Base-by-base conservation (phyloP, 2,888 invertebrate genomes). In the Eutolmus rufibarbis region DNA sequence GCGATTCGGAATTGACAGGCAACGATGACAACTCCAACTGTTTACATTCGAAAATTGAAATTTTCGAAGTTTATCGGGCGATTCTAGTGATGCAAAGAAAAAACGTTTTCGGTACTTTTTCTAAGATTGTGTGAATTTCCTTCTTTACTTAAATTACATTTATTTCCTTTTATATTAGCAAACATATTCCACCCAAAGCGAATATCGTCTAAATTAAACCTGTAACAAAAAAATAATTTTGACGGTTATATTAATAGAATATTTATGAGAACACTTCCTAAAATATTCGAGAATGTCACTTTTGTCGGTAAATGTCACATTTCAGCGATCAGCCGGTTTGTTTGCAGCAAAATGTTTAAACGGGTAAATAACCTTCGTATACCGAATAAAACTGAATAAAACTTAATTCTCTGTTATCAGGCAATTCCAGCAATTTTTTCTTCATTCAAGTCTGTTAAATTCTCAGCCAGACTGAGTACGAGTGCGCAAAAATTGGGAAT, bases 401-500 rank as follows among this genome's bases (percentile, higher is more conserved):
- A n/a, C 37, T 23, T 82, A 19, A 66, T 0, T 46, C 1, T 16
- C 43, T 31, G n/a, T 37, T 57, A 57, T 3, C 51, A 82, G 82
- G 1, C 37, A 37, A 40, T 82, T 34, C 82, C 82, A n/a, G 37
- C 23, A 37, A 19, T 82, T n/a, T 16, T 5, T n/a, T 43, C 74
- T 1, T 16, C 43, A 5, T 7, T 85, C 40, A 23, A 5, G 23
- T 74, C 5, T 5, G 16, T 28, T 19, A 74, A 23, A 43, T 7
- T 40, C n/a, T 46, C 66, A 74, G 23, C 7, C 4, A 46, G 40
- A 12, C 7, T 87, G 8, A 66, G 31, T 28, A 43, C 43, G n/a
- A 57, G n/a, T 43, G 8, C n/a, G 8, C 56, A 28, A n/a, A 43
- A 28, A 37, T 78, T n/a, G n/a, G 86, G 89, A 88, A 88, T 94